phyloP scores from a whole-genome alignment of 2,113 vertebrate genomes.

The Pavo muticus region DNA sequence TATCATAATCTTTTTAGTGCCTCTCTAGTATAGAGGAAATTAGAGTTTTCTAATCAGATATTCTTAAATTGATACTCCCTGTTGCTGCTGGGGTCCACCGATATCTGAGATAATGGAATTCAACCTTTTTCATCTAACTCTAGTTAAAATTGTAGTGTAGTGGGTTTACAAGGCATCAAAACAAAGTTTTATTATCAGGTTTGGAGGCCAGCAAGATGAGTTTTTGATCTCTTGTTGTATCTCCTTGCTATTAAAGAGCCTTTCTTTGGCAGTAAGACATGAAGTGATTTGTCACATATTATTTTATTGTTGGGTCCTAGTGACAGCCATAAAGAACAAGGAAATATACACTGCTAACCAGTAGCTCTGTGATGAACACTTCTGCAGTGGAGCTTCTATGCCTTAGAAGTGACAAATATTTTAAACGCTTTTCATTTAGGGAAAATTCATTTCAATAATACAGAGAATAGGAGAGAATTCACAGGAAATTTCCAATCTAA shows the following conservation, averaged over 20 bases:
- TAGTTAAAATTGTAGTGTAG: neutral
- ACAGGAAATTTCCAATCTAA: neutral
- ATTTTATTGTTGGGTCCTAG: neutral
- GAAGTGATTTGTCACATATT: neutral
- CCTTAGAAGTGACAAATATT: neutral
- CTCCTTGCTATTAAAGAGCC: neutral
- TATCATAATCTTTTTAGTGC: neutral
- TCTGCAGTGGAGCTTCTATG: neutral
- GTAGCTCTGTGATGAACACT: neutral
- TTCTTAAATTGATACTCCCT: neutral
- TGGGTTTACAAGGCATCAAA: neutral
- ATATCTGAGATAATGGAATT: neutral
- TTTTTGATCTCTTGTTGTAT: neutral
- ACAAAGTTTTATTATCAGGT: neutral
- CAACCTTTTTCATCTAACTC: neutral
- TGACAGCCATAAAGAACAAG: neutral
- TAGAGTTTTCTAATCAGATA: neutral
- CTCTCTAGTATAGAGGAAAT: neutral
- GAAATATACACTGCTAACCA: neutral
- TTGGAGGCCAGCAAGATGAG: neutral
- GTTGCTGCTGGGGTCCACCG: neutral
- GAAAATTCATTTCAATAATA: neutral
- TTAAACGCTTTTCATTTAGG: neutral
- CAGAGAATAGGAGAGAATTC: neutral
- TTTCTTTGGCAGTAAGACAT: neutral